Percentiles rank a stretch among this genome's conserved stretches.
phyloP scores from a whole-genome alignment of 2,797 vertebrate species.

The Hypotaenidia philippensis region DNA sequence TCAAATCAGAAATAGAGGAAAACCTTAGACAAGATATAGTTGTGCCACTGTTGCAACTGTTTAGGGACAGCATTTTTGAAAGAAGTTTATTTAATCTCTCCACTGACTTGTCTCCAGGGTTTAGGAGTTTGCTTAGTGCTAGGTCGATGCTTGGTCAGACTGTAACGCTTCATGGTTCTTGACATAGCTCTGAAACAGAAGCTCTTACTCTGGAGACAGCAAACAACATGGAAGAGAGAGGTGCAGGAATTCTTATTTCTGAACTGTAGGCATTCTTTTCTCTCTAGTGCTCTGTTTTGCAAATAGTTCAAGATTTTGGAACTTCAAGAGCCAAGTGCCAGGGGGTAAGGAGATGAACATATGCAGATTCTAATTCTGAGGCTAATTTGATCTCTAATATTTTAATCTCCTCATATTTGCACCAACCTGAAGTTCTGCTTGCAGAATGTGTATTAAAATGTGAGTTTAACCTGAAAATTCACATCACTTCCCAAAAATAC shows the following conservation, averaged over 20 bases:
- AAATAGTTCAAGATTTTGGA: slow-evolving; percentile 14
- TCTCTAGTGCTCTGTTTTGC: neutral
- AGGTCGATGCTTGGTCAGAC: slow-evolving; percentile 75
- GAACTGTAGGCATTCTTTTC: neutral
- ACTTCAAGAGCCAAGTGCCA: neutral
- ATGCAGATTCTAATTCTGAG: neutral
- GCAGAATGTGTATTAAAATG: neutral
- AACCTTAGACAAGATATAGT: neutral
- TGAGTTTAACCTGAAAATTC: neutral
- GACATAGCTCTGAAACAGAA: slow-evolving; percentile 77
- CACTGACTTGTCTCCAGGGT: slow-evolving; percentile 51
- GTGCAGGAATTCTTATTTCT: neutral
- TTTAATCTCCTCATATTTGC: slow-evolving; percentile 26
- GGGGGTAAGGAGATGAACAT: neutral
- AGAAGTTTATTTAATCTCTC: slow-evolving; percentile 48
- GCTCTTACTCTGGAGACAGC: slow-evolving; percentile 70
- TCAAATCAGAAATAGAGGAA: neutral
- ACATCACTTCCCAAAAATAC: neutral
- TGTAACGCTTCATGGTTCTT: slow-evolving; percentile 71
- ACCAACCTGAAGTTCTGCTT: neutral
- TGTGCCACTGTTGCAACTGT: neutral
- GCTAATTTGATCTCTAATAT: slow-evolving; percentile 23
- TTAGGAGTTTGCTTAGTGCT: slow-evolving; percentile 50
- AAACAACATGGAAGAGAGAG: slow-evolving; percentile 52
- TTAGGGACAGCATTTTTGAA: neutral